phyloP scores from a whole-genome alignment of 1,140 invertebrate species.

The Leptinotarsa lineolata region DNA sequence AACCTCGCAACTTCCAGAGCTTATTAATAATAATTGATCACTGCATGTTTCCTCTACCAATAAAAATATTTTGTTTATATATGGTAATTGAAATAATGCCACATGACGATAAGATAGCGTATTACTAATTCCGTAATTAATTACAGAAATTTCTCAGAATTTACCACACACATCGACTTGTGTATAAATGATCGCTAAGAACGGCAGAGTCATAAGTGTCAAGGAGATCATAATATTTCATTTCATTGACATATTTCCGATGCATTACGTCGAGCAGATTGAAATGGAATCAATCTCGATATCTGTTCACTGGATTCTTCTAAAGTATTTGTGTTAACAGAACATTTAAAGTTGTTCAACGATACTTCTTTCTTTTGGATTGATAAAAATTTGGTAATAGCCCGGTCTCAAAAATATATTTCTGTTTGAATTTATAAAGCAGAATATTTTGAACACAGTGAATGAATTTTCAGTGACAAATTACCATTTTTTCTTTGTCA shows the following conservation, averaged over 20 bases:
- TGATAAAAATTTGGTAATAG: no score
- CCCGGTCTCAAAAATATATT: no score
- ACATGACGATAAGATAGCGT: constrained; percentile 23
- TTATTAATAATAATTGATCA: constrained; percentile 18
- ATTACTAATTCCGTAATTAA: constrained; percentile 30
- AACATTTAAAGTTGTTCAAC: no score
- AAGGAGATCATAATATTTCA: neutral
- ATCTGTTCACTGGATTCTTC: no score
- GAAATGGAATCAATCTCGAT: no score
- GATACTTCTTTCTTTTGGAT: no score
- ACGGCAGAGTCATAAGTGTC: neutral
- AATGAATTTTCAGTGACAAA: no score
- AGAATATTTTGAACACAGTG: no score
- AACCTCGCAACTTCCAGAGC: neutral
- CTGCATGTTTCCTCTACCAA: constrained; percentile 4
- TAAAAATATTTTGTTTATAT: constrained; percentile 31
- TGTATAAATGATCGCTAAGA: constrained; percentile 1
- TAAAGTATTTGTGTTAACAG: no score
- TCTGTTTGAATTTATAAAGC: no score
- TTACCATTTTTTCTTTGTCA: no score
- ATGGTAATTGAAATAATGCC: constrained; percentile 29
- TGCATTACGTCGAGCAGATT: neutral
- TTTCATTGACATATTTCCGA: neutral
- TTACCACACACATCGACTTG: constrained; percentile 28
- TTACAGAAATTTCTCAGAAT: constrained; percentile 30